Evolutionary conservation across 2,888 invertebrate species (phyloP).

Genomic region (Subacronicta megacephala): DNA sequence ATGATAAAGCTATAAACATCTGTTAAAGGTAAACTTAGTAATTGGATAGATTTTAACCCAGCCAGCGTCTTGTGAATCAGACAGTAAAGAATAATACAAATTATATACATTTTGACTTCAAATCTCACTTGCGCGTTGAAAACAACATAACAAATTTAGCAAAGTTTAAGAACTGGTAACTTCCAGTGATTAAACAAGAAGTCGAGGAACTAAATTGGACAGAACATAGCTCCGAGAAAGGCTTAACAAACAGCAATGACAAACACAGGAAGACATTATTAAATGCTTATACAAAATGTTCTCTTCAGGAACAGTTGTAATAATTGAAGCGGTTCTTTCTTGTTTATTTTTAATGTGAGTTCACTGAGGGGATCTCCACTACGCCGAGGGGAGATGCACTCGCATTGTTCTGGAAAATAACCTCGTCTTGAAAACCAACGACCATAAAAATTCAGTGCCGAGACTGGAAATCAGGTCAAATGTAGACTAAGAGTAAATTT

Average conservation of each 20-base stretch:
- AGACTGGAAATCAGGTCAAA: slow-evolving; percentile 67
- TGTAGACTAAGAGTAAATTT: slow-evolving; percentile 64
- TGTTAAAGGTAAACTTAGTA: neutral
- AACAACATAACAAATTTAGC: slow-evolving; percentile 32
- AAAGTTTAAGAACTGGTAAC: slow-evolving; percentile 29
- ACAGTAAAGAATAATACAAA: slow-evolving; percentile 11
- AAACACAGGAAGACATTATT: slow-evolving; percentile 44
- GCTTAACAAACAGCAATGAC: slow-evolving; percentile 31
- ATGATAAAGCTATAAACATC: too few relatives aligned
- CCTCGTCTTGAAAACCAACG: slow-evolving; percentile 68
- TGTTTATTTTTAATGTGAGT: slow-evolving; percentile 62
- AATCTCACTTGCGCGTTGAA: slow-evolving; percentile 31
- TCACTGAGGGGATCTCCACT: slow-evolving; percentile 44
- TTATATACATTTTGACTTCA: slow-evolving; percentile 23
- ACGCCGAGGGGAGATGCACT: slow-evolving; percentile 51
- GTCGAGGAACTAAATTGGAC: slow-evolving; percentile 40
- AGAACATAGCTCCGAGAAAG: slow-evolving; percentile 27
- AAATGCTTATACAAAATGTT: slow-evolving; percentile 58
- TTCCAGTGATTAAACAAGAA: slow-evolving; percentile 46
- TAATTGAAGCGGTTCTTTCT: slow-evolving; percentile 62
- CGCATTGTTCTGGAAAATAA: slow-evolving; percentile 72
- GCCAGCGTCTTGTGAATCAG: neutral
- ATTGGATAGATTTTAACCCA: neutral
- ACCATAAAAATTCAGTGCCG: slow-evolving; percentile 69
- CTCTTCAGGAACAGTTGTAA: slow-evolving; percentile 54